These are phyloP conservation scores for Odiellus spinosus DNA, from an alignment of 2,888 invertebrate genomes.

Conservation along the genomic window DNA sequence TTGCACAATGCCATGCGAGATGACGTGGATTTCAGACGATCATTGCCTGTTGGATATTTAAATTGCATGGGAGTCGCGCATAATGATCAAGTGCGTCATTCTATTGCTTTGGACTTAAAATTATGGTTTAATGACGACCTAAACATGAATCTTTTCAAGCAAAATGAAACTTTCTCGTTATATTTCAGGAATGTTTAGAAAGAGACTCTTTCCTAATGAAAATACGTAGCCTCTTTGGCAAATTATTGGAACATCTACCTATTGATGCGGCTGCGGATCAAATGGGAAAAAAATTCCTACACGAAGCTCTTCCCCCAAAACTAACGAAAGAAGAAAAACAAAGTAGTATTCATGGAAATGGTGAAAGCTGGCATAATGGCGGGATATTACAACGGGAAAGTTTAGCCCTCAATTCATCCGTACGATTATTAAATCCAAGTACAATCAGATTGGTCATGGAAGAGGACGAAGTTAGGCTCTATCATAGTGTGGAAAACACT, in stretches of 20 bases:
- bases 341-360: slow-evolving; percentile 54
- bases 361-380: slow-evolving; percentile 49
- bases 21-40: slow-evolving; percentile 53
- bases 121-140: too few relatives aligned
- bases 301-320: slow-evolving; percentile 73
- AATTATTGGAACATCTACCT: slow-evolving; percentile 43
- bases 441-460: slow-evolving; percentile 41
- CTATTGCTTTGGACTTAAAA: too few relatives aligned
- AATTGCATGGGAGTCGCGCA: slow-evolving; percentile 55
- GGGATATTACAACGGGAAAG: slow-evolving; percentile 29
- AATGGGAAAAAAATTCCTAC: slow-evolving; percentile 65
- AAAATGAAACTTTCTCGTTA: too few relatives aligned
- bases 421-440: slow-evolving; percentile 39
- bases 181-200: slow-evolving; percentile 23
- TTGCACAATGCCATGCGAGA: slow-evolving; percentile 51
- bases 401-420: slow-evolving; percentile 47
- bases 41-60: slow-evolving; percentile 63
- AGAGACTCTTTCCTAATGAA: slow-evolving; percentile 35
- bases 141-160: too few relatives aligned
- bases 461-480: slow-evolving; percentile 45
- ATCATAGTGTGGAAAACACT: slow-evolving; percentile 70
- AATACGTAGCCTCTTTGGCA: slow-evolving; percentile 40
- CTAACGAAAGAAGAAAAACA: slow-evolving; percentile 41
- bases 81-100: slow-evolving; percentile 33
- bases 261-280: slow-evolving; percentile 70